Conservation (phyloP, 2,888 invertebrate species). For the Tetragnatha montana region DNA sequence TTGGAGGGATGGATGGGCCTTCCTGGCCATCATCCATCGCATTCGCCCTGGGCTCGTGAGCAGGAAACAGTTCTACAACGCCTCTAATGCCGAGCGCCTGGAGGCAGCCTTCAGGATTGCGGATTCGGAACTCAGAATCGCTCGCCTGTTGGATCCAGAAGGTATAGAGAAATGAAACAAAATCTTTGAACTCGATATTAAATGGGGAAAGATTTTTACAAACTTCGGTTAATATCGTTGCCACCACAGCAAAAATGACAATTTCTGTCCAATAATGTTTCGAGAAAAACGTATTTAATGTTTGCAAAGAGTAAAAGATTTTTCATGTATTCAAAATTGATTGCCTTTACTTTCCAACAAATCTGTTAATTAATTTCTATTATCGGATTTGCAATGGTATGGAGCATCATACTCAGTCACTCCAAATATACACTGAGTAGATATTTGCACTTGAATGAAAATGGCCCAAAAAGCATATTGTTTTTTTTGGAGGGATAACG, state of each 20-base stretch:
- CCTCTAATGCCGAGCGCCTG: conserved; percentile 87
- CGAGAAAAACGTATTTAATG: too few relatives aligned
- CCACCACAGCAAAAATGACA: neutral
- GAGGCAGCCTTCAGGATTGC: conserved; percentile 96
- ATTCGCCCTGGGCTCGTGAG: conserved; percentile 94
- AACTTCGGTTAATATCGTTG: neutral
- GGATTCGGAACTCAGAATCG: conserved; percentile 92
- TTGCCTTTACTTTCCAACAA: too few relatives aligned
- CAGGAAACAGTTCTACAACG: conserved; percentile 86
- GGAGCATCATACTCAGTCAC: too few relatives aligned
- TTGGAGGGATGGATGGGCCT: conserved; percentile 97
- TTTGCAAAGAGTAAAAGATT: neutral
- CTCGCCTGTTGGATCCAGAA: conserved; percentile 93
- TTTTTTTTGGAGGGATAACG: too few relatives aligned
- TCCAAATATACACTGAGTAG: too few relatives aligned
- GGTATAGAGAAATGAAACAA: conserved; percentile 74
- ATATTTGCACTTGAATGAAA: too few relatives aligned
- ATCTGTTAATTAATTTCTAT: too few relatives aligned
- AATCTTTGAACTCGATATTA: neutral
- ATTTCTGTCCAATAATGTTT: neutral
- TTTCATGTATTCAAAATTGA: too few relatives aligned
- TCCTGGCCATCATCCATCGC: conserved; percentile 95
- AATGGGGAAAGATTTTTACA: too few relatives aligned
- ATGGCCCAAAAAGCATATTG: too few relatives aligned
- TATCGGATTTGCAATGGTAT: too few relatives aligned